These are phyloP conservation scores for Parochlus steinenii DNA, from an alignment of 2,888 invertebrate species.

Conservation along the genomic window DNA sequence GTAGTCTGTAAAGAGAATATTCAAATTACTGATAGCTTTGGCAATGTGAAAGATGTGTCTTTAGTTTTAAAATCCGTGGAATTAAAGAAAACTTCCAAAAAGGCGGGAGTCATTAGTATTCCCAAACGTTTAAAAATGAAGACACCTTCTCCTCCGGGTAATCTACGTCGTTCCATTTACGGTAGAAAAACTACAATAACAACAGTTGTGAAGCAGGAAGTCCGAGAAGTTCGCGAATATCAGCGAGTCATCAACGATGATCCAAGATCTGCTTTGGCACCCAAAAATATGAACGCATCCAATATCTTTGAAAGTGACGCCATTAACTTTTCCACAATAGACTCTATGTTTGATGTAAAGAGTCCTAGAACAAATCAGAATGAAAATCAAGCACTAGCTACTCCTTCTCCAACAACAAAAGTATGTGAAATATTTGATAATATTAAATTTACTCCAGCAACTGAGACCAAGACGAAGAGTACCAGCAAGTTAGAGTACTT, in stretches of 20 bases:
- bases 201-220: background rate
- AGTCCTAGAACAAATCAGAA: background rate
- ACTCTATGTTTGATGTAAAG: too few relatives aligned
- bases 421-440: slow-evolving; percentile 24
- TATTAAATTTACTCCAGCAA: slow-evolving; percentile 26
- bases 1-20: slow-evolving; percentile 43
- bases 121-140: slow-evolving; percentile 21
- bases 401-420: slow-evolving; percentile 30
- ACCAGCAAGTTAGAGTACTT: slow-evolving; percentile 20
- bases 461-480: slow-evolving; percentile 14
- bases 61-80: slow-evolving; percentile 41
- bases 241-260: too few relatives aligned
- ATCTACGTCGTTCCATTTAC: background rate
- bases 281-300: background rate
- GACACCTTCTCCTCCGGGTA: slow-evolving; percentile 19
- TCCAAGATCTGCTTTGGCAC: slow-evolving; percentile 3
- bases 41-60: slow-evolving; percentile 48
- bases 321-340: slow-evolving; percentile 4
- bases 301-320: background rate
- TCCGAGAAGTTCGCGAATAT: background rate
- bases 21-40: slow-evolving; percentile 43
- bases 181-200: background rate
- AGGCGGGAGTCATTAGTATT: slow-evolving; percentile 15
- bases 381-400: slow-evolving; percentile 14
- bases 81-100: slow-evolving; percentile 13